Evolutionary conservation across 2,797 vertebrate species (phyloP).

Genomic region (Spea hammondii): DNA sequence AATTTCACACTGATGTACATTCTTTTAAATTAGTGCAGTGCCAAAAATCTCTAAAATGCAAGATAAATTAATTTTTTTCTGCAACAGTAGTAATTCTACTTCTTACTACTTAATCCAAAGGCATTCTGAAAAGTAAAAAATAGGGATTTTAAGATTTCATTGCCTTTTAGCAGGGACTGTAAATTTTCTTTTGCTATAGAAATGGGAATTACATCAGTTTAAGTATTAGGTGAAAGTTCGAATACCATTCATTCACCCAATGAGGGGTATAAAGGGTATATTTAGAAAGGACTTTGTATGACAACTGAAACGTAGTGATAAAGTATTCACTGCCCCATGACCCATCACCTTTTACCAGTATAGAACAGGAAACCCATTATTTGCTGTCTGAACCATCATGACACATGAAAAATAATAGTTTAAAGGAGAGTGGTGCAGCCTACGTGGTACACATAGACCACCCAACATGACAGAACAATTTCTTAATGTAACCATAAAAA

Average conservation of each 20-base stretch:
- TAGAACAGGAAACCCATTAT: constrained; percentile 25
- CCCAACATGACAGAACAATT: constrained; percentile 17
- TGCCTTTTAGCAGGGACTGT: background rate
- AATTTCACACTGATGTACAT: too few relatives aligned
- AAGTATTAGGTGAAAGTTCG: constrained; percentile 18
- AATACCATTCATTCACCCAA: constrained; percentile 11
- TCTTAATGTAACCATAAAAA: too few relatives aligned
- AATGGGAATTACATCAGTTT: constrained; percentile 2
- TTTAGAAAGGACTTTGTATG: constrained; percentile 23
- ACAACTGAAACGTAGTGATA: background rate
- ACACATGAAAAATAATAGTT: constrained; percentile 35
- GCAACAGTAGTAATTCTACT: too few relatives aligned
- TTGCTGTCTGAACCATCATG: constrained; percentile 9
- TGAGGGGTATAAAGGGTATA: background rate
- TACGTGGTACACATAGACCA: constrained; percentile 18
- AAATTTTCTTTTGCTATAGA: constrained; percentile 1
- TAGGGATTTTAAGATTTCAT: background rate
- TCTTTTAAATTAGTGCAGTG: too few relatives aligned
- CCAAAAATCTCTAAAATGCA: too few relatives aligned
- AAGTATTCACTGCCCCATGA: constrained; percentile 2
- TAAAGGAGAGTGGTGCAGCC: background rate
- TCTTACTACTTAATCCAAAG: background rate
- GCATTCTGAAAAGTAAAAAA: background rate
- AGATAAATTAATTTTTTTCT: too few relatives aligned
- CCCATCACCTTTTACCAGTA: background rate